These are phyloP conservation scores for Linnaemya vulpina DNA, from an alignment of 2,888 invertebrate species.

Conservation along the genomic window DNA sequence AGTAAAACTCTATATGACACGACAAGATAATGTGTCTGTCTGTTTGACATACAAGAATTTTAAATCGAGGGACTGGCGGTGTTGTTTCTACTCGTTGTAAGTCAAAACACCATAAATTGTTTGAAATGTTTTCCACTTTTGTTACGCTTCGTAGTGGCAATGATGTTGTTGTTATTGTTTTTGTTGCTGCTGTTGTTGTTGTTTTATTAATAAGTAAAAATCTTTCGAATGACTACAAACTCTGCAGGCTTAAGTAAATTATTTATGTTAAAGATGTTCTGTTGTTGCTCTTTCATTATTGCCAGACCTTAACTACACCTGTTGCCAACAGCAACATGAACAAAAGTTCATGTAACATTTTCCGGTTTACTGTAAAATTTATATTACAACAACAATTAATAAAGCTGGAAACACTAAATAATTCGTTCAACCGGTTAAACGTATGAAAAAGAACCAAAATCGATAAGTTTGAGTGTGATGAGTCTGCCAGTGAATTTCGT, in stretches of 20 bases:
- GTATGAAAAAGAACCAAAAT: not conserved
- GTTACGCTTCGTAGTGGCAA: not conserved
- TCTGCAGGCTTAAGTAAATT: conserved; percentile 62
- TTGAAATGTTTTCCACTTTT: conserved; percentile 22
- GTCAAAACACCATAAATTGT: conserved; percentile 29
- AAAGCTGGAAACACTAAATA: not conserved
- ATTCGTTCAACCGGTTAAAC: not conserved
- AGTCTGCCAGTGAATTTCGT: too few species aligned
- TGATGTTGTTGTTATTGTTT: not conserved
- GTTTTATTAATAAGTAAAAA: conserved; percentile 31
- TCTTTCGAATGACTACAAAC: conserved; percentile 24
- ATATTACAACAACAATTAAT: conserved; percentile 6
- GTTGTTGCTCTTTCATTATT: conserved; percentile 2
- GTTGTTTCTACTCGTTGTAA: conserved; percentile 4
- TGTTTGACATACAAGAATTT: conserved; percentile 22
- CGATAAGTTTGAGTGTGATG: not conserved
- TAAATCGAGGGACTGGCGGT: not conserved
- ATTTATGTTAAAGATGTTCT: conserved; percentile 55
- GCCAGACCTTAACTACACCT: conserved; percentile 67
- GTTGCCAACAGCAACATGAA: conserved; percentile 66
- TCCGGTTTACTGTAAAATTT: not conserved
- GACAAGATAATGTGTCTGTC: conserved; percentile 22
- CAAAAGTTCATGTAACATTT: conserved; percentile 44
- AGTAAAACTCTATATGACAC: conserved; percentile 49
- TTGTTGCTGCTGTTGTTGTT: conserved; percentile 15